These are phyloP conservation scores for Mythimna pallens DNA, from an alignment of 2,888 invertebrate species.

Conservation along the genomic window DNA sequence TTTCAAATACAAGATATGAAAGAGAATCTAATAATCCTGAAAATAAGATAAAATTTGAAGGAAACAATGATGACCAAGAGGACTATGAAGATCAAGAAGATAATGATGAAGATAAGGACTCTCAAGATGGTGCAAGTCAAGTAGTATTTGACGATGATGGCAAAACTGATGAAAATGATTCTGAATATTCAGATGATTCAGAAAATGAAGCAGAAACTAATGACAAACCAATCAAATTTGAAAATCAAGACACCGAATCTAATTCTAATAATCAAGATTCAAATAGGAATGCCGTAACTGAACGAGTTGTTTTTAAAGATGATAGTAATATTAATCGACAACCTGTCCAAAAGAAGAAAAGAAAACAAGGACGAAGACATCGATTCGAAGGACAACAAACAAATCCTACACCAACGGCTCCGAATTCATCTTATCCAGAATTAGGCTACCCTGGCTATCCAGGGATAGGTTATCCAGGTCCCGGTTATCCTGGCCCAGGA, in stretches of 20 bases:
- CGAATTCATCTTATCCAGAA: slow-evolving; percentile 4
- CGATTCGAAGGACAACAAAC: slow-evolving; percentile 53
- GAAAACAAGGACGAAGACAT: slow-evolving; percentile 69
- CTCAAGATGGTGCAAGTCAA: not conserved
- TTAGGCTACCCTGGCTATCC: slow-evolving; percentile 39
- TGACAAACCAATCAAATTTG: slow-evolving; percentile 43
- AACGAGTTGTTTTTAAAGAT: slow-evolving; percentile 42
- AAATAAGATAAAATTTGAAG: slow-evolving; percentile 64
- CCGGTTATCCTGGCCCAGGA: slow-evolving; percentile 15
- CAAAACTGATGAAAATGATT: slow-evolving; percentile 4
- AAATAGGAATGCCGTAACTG: slow-evolving; percentile 5
- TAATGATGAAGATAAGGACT: not conserved
- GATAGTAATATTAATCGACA: slow-evolving; percentile 57
- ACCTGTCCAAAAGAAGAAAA: slow-evolving; percentile 66
- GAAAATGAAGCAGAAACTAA: slow-evolving; percentile 7
- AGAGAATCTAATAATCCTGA: not conserved
- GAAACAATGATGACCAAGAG: slow-evolving; percentile 22
- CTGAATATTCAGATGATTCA: slow-evolving; percentile 19
- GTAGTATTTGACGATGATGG: slow-evolving; percentile 31
- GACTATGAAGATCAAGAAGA: slow-evolving; percentile 4
- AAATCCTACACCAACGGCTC: not conserved
- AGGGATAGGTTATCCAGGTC: slow-evolving; percentile 12
- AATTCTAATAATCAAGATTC: not conserved
- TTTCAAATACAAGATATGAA: not conserved
- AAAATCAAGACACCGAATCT: slow-evolving; percentile 15